Percentiles rank a stretch among this genome's conserved stretches.
phyloP scores from a whole-genome alignment of 2,797 vertebrate genomes.

The Paratrypauchen microcephalus region DNA sequence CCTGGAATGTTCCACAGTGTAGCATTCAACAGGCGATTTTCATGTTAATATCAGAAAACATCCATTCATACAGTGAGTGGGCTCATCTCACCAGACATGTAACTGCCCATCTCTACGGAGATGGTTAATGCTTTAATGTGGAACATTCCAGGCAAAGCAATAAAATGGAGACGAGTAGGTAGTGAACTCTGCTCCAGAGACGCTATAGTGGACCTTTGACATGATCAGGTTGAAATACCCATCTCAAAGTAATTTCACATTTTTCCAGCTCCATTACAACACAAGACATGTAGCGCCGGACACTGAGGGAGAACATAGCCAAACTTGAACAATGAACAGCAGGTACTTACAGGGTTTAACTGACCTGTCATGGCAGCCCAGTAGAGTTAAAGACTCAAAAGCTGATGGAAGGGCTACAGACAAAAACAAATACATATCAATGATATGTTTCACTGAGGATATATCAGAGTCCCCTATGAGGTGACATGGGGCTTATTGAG shows the following conservation, averaged over 20 bases:
- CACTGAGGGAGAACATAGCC: constrained; percentile 50
- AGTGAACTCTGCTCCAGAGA: not conserved
- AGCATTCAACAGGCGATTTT: not conserved
- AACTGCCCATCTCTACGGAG: not conserved
- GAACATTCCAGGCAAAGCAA: not conserved
- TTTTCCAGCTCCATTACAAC: not conserved
- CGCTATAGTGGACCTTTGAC: not conserved
- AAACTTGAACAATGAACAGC: constrained; percentile 71
- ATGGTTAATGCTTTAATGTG: not conserved
- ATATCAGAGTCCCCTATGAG: not conserved
- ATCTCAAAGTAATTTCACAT: not conserved
- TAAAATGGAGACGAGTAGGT: not conserved
- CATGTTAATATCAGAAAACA: not conserved
- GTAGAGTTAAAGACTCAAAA: constrained; percentile 80
- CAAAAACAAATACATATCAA: constrained; percentile 86
- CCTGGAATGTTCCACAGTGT: not conserved
- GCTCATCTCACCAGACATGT: not conserved
- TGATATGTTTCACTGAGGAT: constrained; percentile 31
- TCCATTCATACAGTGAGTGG: not conserved
- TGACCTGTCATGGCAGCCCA: constrained; percentile 95
- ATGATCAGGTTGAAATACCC: not conserved
- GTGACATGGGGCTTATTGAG: not conserved
- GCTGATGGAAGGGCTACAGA: constrained; percentile 92
- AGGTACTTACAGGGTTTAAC: constrained; percentile 95
- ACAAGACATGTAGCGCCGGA: constrained; percentile 9